Conservation (phyloP, 2,797 vertebrate species). For the Notolabrus celidotus region DNA sequence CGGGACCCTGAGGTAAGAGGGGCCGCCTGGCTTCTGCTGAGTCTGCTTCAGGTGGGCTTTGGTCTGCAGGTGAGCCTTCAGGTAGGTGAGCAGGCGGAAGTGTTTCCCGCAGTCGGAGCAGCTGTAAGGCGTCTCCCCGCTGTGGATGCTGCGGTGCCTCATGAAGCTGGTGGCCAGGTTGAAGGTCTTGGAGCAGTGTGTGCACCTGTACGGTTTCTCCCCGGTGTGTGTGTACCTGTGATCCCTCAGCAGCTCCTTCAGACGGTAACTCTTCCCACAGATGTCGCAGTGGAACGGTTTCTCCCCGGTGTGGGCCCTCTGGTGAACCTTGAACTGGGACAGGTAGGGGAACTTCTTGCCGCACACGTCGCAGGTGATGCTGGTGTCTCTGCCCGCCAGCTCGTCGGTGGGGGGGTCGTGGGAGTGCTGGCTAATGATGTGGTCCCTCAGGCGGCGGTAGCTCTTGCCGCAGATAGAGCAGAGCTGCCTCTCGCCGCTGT, state of each 20-base stretch:
- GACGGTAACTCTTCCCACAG: constrained; percentile 56
- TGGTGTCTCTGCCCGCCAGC: neutral
- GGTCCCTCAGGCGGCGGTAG: constrained; percentile 64
- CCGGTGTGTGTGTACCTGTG: constrained; percentile 61
- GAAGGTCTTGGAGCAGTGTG: constrained; percentile 58
- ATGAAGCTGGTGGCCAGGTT: constrained; percentile 53
- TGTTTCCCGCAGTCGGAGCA: constrained; percentile 56
- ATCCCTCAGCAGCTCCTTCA: constrained; percentile 52
- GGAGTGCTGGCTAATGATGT: constrained; percentile 64
- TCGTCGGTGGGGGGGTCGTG: constrained; percentile 24
- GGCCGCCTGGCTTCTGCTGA: constrained; percentile 4
- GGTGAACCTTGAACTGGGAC: constrained; percentile 47
- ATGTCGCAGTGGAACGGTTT: constrained; percentile 61
- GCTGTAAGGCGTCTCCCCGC: constrained; percentile 42
- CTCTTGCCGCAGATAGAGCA: constrained; percentile 67
- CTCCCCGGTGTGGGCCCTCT: constrained; percentile 50
- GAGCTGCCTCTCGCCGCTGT: constrained; percentile 58
- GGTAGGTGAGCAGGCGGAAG: constrained; percentile 61
- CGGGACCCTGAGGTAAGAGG: neutral
- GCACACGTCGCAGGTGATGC: constrained; percentile 51
- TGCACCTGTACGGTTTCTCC: constrained; percentile 53
- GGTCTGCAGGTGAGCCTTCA: constrained; percentile 67
- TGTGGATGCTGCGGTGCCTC: constrained; percentile 67
- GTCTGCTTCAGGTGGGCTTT: constrained; percentile 58
- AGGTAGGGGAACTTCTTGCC: constrained; percentile 63